Conservation (phyloP, 2,888 invertebrate genomes). For the Megastigmus dorsalis region DNA sequence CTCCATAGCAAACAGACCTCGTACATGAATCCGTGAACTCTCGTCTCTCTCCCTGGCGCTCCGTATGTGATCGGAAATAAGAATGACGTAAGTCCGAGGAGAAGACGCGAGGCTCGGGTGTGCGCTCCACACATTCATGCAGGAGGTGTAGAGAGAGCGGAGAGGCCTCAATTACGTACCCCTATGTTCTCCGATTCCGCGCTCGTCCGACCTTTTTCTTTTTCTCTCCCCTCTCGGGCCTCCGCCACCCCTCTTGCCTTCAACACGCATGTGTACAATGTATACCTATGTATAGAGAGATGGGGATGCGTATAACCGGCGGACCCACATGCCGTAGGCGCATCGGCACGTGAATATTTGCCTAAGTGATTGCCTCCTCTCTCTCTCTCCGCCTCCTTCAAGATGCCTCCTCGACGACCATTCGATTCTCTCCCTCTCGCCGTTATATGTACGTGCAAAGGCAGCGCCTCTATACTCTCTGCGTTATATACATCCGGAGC, state of each 20-base stretch:
- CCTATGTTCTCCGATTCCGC: constrained; percentile 33
- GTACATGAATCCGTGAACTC: not conserved
- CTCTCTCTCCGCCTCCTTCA: constrained; percentile 5
- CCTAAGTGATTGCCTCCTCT: constrained; percentile 69
- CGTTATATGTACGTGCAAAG: not conserved
- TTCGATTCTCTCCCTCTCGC: no score
- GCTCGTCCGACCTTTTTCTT: not conserved
- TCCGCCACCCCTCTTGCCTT: no score
- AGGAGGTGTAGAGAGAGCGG: not conserved
- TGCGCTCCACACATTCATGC: not conserved
- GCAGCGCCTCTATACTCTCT: not conserved
- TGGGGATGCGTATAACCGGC: not conserved
- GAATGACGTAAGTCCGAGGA: constrained; percentile 4
- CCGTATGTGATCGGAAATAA: constrained; percentile 42
- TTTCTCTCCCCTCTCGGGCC: no score
- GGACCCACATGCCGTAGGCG: constrained; percentile 69
- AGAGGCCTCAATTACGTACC: constrained; percentile 41
- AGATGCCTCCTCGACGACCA: constrained; percentile 39
- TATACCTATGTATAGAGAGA: no score
- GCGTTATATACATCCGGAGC: not conserved
- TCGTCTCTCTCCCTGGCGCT: not conserved
- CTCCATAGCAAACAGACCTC: not conserved
- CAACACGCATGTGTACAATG: no score
- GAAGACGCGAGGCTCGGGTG: not conserved
- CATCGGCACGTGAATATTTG: constrained; percentile 72